Percentiles rank a stretch among this genome's conserved stretches.
Evolutionary conservation across 2,888 invertebrate species (phyloP).

Genomic region (Seira ritae): DNA sequence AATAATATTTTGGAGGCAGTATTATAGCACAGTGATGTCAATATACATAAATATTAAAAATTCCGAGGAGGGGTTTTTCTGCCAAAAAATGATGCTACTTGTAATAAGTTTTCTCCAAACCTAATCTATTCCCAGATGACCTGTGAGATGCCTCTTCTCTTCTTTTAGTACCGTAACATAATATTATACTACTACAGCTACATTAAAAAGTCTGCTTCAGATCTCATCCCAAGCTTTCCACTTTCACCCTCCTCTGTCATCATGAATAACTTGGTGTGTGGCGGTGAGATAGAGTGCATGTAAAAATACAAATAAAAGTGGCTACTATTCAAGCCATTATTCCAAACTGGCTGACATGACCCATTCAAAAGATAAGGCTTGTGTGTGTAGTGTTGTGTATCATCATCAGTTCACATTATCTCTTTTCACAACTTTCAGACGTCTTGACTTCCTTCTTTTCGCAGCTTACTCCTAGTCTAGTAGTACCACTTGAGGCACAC

Average conservation of each 20-base stretch:
- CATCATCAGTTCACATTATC: constrained; percentile 54
- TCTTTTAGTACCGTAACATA: constrained; percentile 19
- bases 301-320: constrained; percentile 62
- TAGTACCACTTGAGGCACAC: background rate
- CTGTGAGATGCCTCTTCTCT: constrained; percentile 38
- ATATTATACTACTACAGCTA: constrained; percentile 3
- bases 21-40: background rate
- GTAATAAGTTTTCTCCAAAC: constrained; percentile 65
- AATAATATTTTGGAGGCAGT: background rate
- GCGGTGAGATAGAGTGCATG: constrained; percentile 47
- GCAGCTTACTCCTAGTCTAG: constrained; percentile 3
- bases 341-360: constrained; percentile 44
- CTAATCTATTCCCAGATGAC: constrained; percentile 65
- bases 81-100: constrained; percentile 32
- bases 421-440: constrained; percentile 1
- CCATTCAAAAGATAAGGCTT: constrained; percentile 62
- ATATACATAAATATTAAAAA: background rate
- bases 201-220: background rate
- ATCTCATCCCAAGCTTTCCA: background rate
- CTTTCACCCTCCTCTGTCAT: background rate
- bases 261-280: constrained; percentile 4
- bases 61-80: background rate
- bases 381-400: constrained; percentile 32
- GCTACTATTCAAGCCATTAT: constrained; percentile 34
- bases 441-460: constrained; percentile 6